Evolutionary conservation across 2,888 invertebrate genomes (phyloP), one percentile per base, ranked within the genome.

Genomic region (Sipha maydis): DNA sequence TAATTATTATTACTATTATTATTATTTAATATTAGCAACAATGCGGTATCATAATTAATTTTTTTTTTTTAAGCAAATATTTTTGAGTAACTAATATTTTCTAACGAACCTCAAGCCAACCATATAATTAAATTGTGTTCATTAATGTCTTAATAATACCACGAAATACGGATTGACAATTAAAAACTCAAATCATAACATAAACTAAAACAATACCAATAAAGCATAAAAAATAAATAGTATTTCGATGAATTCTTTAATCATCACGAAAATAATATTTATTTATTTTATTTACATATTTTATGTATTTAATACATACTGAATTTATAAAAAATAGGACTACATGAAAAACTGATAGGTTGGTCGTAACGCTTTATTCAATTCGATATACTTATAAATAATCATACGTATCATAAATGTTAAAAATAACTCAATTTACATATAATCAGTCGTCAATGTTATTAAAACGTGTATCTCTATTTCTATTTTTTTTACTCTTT

Each of bases 131-230:
- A 80, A n/a, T 41, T 28, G 41, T 28, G 28, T 69, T 67, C 9
- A 67, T 69, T 80, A 67, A 80, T 67, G 41, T n/a, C 19, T 67
- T 38, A 67, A 67, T 67, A 4, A 38, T 67, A 80, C 80, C 67
- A 41, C 38, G 19, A 38, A 41, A 28, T 41, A 38, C 41, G 41
- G 38, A 80, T 80, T 69, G 38, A 28, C 38, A 80, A 67, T 67
- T 80, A 67, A 80, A 69, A 38, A 28, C 41, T 41, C 28, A 71
- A 28, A 71, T 17, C 71, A 31, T 14, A 31, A 61, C 7, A 61
- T 61, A 21, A 25, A 61, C 21, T 61, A 61, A 5, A 61, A 71
- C 28, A n/a, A 67, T 67, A 67, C n/a, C 61, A n/a, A 79, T n/a
- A 38, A 28, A n/a, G 79, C 38, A 67, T 61, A 61, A 21, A 11